Base-by-base conservation (phyloP, 2,797 vertebrate species). In the Parambassis ranga region DNA sequence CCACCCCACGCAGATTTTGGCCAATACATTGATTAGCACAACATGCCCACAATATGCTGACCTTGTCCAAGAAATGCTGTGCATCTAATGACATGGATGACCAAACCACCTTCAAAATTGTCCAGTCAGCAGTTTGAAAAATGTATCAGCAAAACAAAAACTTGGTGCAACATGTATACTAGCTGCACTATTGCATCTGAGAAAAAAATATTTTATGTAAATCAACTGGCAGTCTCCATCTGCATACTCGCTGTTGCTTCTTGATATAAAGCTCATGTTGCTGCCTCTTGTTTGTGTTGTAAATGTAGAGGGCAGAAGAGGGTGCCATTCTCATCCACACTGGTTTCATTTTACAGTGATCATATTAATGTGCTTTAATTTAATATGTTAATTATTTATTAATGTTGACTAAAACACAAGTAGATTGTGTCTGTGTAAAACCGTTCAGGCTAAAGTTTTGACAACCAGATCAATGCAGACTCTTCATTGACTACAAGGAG, bases 271-370 rank as follows among this genome's bases (percentile, higher is more conserved):
- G 5, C 28, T 4, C 14, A 36, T 6, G 3, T 33, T 23, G 16
- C 27, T 22, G 9, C 16, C 10, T 41, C 5, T 37, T 39, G 2
- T 15, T 7, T 63, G 63, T 10, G 10, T 15, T 6, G 20, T 13
- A 30, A 35, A 24, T 3, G 8, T 19, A 3, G 5, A 26, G 24
- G 18, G 10, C n/a, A 52, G 6, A 18, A 3, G 14, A 58, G 55
- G 48, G 24, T 11, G 23, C 10, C 7, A 28, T 26, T 47, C 24
- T 23, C 10, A 18, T 58, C 22, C 28, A 20, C 19, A 27, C 35
- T 10, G 6, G 49, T 64, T 60, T 67, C 19, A 32, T 42, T 65
- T 63, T 46, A 66, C 31, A 51, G 23, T 39, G 43, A 67, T 66
- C 47, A 14, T 18, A 58, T 62, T 58, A 39, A 69, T 69, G 53